These are phyloP conservation scores for Cichlasoma orientale DNA, from an alignment of 2,797 vertebrate species.

Conservation along the genomic window DNA sequence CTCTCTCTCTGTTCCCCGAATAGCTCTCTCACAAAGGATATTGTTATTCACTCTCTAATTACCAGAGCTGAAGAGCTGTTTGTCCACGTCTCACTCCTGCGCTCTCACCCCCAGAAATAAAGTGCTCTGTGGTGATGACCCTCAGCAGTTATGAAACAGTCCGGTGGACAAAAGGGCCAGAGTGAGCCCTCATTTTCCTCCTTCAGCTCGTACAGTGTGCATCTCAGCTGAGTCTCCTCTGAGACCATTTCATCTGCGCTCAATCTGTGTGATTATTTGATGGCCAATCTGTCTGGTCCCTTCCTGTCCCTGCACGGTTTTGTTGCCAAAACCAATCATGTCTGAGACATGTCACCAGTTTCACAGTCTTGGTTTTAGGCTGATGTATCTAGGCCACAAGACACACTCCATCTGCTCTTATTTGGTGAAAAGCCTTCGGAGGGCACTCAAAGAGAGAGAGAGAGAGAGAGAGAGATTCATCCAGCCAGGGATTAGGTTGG, in stretches of 20 bases:
- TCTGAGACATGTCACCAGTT: slow-evolving; percentile 56
- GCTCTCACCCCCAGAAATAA: slow-evolving; percentile 70
- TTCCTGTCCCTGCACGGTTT: slow-evolving; percentile 21
- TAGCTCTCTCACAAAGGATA: slow-evolving; percentile 79
- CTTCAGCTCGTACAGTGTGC: background rate
- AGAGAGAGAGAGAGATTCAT: slow-evolving; percentile 21
- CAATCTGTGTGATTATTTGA: slow-evolving; percentile 29
- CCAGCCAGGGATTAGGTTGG: slow-evolving; percentile 69
- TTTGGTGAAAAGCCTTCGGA: slow-evolving; percentile 62
- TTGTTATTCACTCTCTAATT: slow-evolving; percentile 79
- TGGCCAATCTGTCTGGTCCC: slow-evolving; percentile 22
- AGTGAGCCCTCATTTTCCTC: slow-evolving; percentile 35
- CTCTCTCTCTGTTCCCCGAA: slow-evolving; percentile 70
- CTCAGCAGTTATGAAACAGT: slow-evolving; percentile 65
- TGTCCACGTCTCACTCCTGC: slow-evolving; percentile 52
- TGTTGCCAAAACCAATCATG: slow-evolving; percentile 59
- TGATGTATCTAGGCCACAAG: slow-evolving; percentile 68
- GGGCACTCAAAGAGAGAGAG: slow-evolving; percentile 39
- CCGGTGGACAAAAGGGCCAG: slow-evolving; percentile 34
- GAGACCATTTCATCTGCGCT: slow-evolving; percentile 30
- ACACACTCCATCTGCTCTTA: slow-evolving; percentile 71
- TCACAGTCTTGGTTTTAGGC: slow-evolving; percentile 56
- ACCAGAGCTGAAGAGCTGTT: slow-evolving; percentile 71
- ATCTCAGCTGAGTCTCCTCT: background rate
- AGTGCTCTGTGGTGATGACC: slow-evolving; percentile 46